Conservation (phyloP, 2,888 invertebrate genomes). For the Drosophila anomelani region DNA sequence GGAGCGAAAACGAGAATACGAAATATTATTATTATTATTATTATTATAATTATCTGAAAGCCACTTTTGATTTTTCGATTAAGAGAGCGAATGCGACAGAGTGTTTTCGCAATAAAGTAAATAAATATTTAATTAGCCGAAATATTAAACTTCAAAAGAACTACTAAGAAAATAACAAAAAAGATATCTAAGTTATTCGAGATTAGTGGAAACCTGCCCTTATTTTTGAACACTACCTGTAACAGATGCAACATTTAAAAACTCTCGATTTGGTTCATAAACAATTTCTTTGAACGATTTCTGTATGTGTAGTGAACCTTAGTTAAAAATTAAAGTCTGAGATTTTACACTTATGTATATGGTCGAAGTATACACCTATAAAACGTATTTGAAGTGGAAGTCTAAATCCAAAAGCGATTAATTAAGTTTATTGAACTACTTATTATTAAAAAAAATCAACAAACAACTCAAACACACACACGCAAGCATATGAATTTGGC, state of each 20-base stretch:
- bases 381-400: conserved; percentile 48
- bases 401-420: conserved; percentile 44
- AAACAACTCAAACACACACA: conserved; percentile 17
- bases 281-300: conserved; percentile 53
- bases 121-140: conserved; percentile 75
- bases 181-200: conserved; percentile 61
- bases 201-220: conserved; percentile 52
- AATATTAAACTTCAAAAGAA: conserved; percentile 77
- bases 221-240: conserved; percentile 40
- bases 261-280: conserved; percentile 49
- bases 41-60: conserved; percentile 45
- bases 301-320: conserved; percentile 79
- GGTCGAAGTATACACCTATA: conserved; percentile 62
- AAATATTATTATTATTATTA: conserved; percentile 26
- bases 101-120: conserved; percentile 45
- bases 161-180: conserved; percentile 54
- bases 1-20: conserved; percentile 52
- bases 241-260: conserved; percentile 26
- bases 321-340: conserved; percentile 82
- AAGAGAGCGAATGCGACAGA: conserved; percentile 23
- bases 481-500: conserved; percentile 59
- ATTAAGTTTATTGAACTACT: conserved; percentile 71
- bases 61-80: conserved; percentile 64
- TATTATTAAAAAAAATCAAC: conserved; percentile 31
- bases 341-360: conserved; percentile 75